Evolutionary conservation across 2,113 vertebrate species (phyloP).

Genomic region (Piprites chloris): DNA sequence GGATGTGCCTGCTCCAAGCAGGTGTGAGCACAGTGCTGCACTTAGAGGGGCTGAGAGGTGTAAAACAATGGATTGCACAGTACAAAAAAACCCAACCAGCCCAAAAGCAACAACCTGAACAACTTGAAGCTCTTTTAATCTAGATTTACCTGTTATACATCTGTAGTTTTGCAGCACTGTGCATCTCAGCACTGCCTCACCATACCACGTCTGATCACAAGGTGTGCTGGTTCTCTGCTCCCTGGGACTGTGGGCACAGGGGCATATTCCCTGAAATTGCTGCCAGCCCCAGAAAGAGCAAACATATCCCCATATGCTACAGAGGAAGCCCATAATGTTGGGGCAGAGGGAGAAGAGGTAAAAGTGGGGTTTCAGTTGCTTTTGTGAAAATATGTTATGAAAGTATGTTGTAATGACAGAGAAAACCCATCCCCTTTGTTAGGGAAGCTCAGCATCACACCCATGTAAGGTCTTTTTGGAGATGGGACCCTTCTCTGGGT

Average conservation of each 20-base stretch:
- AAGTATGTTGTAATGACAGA: not conserved
- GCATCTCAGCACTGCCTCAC: not conserved
- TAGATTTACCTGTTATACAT: not conserved
- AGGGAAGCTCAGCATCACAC: not conserved
- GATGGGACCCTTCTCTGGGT: not conserved
- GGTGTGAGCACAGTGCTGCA: not conserved
- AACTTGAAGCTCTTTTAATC: not conserved
- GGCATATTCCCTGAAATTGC: not conserved
- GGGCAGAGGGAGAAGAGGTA: not conserved
- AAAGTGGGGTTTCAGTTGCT: not conserved
- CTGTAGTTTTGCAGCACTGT: rapidly evolving
- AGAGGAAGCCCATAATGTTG: not conserved
- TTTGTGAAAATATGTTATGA: not conserved
- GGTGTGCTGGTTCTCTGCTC: not conserved
- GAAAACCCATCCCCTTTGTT: not conserved
- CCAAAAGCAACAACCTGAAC: not conserved
- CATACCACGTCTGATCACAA: rapidly evolving
- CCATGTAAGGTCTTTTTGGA: not conserved
- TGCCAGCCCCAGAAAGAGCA: not conserved
- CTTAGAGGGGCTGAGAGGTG: not conserved
- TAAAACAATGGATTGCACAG: not conserved
- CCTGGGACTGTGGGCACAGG: not conserved
- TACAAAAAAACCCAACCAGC: not conserved
- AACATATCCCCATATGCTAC: not conserved
- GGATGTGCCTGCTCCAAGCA: not conserved